Conservation (phyloP, 2,113 vertebrate genomes). For the Tricholaema leucomelas region DNA sequence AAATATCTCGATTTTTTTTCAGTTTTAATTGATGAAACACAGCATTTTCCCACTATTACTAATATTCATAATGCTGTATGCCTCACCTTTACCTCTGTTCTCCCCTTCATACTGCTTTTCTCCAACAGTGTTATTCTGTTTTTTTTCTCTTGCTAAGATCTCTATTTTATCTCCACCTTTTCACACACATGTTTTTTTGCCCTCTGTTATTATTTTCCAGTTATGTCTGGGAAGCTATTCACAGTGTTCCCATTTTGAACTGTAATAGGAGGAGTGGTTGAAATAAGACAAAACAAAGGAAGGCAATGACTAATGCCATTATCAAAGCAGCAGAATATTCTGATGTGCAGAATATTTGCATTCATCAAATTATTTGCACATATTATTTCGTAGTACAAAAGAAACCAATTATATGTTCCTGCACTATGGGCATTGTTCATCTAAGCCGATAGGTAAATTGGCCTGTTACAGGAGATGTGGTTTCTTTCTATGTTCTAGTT, state of each 20-base stretch:
- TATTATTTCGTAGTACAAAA: constrained; percentile 18
- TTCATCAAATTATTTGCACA: neutral
- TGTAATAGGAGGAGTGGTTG: neutral
- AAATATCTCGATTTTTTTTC: neutral
- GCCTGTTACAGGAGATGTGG: neutral
- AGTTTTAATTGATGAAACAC: neutral
- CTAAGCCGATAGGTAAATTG: neutral
- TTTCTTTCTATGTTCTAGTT: constrained; percentile 20
- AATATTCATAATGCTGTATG: constrained; percentile 16
- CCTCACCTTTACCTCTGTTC: neutral
- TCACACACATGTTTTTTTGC: neutral
- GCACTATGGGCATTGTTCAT: rapidly evolving
- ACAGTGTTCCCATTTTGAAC: neutral
- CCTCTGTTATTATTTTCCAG: neutral
- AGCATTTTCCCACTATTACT: constrained; percentile 2
- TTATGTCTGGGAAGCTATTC: neutral
- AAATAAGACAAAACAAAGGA: neutral
- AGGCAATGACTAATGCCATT: neutral
- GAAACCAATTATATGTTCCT: neutral
- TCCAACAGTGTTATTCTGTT: neutral
- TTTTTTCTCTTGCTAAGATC: neutral
- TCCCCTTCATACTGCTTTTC: neutral
- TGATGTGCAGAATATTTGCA: constrained; percentile 1
- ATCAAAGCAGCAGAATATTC: neutral
- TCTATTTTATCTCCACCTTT: neutral